Evolutionary conservation across 2,797 vertebrate species (phyloP).

Genomic region (Phrynocephalus guinanensis): DNA sequence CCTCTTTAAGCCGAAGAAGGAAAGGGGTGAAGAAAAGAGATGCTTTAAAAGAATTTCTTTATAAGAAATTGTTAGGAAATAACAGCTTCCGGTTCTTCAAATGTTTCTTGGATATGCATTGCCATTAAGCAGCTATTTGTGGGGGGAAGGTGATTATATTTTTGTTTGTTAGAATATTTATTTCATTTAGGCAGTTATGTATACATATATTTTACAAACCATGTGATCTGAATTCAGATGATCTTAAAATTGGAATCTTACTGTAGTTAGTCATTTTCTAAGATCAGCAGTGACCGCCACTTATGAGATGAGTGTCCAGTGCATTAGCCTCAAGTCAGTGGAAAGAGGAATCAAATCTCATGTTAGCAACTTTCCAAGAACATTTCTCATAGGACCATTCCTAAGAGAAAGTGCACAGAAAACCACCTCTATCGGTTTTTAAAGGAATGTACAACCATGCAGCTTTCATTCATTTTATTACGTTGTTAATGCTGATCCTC

Average conservation of each 20-base stretch:
- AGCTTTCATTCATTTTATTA: neutral
- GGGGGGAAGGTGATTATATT: slow-evolving; percentile 55
- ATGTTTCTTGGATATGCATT: slow-evolving; percentile 63
- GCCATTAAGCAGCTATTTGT: slow-evolving; percentile 70
- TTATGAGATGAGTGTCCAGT: neutral
- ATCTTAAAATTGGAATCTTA: neutral
- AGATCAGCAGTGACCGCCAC: neutral
- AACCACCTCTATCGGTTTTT: neutral
- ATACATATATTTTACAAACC: slow-evolving; percentile 70
- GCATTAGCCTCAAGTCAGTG: too few relatives aligned
- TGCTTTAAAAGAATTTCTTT: slow-evolving; percentile 65
- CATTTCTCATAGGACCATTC: neutral
- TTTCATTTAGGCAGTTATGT: slow-evolving; percentile 73
- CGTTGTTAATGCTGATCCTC: neutral
- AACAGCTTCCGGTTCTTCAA: slow-evolving; percentile 70
- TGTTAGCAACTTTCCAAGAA: neutral
- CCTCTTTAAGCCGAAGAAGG: slow-evolving; percentile 44
- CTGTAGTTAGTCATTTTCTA: neutral
- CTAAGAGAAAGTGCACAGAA: neutral
- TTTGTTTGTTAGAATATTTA: slow-evolving; percentile 68
- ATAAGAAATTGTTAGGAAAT: slow-evolving; percentile 62
- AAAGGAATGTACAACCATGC: neutral
- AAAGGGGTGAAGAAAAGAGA: slow-evolving; percentile 52
- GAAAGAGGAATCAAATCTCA: neutral
- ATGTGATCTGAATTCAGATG: slow-evolving; percentile 52